phyloP scores from a whole-genome alignment of 2,888 invertebrate genomes.

The Leucozona laternaria region DNA sequence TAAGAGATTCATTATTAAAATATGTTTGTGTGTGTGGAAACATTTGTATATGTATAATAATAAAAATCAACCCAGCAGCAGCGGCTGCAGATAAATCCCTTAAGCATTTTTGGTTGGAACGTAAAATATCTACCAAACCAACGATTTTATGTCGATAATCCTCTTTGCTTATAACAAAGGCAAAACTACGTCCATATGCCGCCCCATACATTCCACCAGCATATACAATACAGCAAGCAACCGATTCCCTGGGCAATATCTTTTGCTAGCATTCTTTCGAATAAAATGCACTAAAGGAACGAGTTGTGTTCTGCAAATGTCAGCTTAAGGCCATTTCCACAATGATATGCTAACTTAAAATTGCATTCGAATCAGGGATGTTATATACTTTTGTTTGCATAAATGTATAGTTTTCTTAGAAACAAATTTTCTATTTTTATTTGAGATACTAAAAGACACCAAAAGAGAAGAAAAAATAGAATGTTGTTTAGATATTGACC shows the following conservation, averaged over 20 bases:
- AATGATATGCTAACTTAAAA: conserved; percentile 20
- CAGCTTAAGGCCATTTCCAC: conserved; percentile 56
- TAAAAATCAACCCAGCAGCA: background rate
- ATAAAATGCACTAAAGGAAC: conserved; percentile 39
- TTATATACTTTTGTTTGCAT: conserved; percentile 6
- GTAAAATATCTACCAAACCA: conserved; percentile 34
- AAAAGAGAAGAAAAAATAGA: too few species aligned
- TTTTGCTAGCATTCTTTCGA: conserved; percentile 49
- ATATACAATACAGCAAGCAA: too few species aligned
- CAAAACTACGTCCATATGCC: background rate
- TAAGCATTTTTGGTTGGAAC: conserved; percentile 4
- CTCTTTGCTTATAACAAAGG: conserved; percentile 16
- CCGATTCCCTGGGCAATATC: conserved; percentile 40
- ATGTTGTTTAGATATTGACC: too few species aligned
- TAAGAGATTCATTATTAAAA: conserved; percentile 20
- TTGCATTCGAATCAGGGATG: conserved; percentile 9
- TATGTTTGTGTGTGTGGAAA: background rate
- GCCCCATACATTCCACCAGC: background rate
- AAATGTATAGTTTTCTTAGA: too few species aligned
- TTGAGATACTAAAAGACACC: too few species aligned
- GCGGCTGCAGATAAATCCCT: background rate
- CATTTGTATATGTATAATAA: background rate
- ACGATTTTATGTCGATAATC: conserved; percentile 35
- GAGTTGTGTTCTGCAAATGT: conserved; percentile 50
- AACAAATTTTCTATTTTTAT: too few species aligned